phyloP scores from a whole-genome alignment of 1,140 invertebrate species.

The Bombus superbus region DNA sequence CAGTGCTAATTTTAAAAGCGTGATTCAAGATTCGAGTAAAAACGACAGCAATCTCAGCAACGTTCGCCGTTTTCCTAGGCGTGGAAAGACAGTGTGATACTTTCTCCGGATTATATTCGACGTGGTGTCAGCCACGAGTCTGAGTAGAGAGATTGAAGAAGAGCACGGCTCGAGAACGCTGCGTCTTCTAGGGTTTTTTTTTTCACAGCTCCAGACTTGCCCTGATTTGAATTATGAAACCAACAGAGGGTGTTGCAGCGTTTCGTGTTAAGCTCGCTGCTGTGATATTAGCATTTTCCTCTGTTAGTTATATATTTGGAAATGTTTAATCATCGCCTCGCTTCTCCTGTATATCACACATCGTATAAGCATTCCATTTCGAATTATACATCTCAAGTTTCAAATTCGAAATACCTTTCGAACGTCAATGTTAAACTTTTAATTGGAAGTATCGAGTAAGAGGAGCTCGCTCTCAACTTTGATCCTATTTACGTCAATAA shows the following conservation, averaged over 20 bases:
- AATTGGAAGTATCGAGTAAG: not conserved
- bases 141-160: not conserved
- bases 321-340: not conserved
- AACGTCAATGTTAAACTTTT: no score
- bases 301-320: not conserved
- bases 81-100: slow-evolving; percentile 11
- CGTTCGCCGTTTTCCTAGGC: not conserved
- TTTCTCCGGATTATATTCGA: not conserved
- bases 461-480: not conserved
- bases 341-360: not conserved
- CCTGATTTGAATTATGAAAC: not conserved
- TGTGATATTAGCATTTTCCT: not conserved
- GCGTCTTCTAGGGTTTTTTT: not conserved
- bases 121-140: not conserved
- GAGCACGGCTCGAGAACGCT: not conserved
- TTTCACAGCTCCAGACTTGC: not conserved
- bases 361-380: not conserved
- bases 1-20: not conserved
- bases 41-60: not conserved
- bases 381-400: not conserved
- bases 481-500: not conserved
- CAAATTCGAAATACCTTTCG: no score
- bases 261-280: not conserved
- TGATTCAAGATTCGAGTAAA: slow-evolving; percentile 11
- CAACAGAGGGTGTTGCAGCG: not conserved